These are phyloP conservation scores for Cotesia chilonis DNA, from an alignment of 1,140 invertebrate genomes.

Conservation along the genomic window DNA sequence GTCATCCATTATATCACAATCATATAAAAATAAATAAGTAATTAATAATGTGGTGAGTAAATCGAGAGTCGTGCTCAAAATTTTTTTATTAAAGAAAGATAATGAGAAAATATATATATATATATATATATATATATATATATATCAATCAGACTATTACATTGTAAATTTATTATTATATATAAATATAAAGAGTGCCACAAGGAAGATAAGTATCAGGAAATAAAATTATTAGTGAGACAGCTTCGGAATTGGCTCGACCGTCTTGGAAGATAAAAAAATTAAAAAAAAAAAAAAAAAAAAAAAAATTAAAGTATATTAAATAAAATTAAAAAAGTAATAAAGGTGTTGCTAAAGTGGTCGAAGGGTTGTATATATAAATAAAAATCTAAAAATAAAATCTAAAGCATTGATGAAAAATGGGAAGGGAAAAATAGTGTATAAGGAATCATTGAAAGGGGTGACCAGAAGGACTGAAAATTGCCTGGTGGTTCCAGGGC, in stretches of 20 bases:
- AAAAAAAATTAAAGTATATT: background rate
- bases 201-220: constrained; percentile 14
- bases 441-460: constrained; percentile 63
- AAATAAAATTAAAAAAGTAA: constrained; percentile 34
- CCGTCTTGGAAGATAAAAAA: constrained; percentile 30
- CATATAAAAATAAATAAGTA: constrained; percentile 29
- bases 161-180: background rate
- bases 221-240: constrained; percentile 30
- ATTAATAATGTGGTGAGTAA: constrained; percentile 26
- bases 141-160: constrained; percentile 18
- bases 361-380: constrained; percentile 12
- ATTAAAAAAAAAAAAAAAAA: constrained; percentile 30
- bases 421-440: constrained; percentile 59
- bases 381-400: constrained; percentile 34
- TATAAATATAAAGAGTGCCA: constrained; percentile 25
- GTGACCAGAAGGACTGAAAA: constrained; percentile 62
- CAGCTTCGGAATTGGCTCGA: constrained; percentile 26
- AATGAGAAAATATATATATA: no score
- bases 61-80: constrained; percentile 16
- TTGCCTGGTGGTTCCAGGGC: constrained; percentile 68
- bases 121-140: background rate
- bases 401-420: constrained; percentile 38
- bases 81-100: constrained; percentile 15
- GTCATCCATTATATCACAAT: constrained; percentile 32
- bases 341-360: constrained; percentile 24